phyloP scores from a whole-genome alignment of 1,140 invertebrate species.

The Gryon sp. region DNA sequence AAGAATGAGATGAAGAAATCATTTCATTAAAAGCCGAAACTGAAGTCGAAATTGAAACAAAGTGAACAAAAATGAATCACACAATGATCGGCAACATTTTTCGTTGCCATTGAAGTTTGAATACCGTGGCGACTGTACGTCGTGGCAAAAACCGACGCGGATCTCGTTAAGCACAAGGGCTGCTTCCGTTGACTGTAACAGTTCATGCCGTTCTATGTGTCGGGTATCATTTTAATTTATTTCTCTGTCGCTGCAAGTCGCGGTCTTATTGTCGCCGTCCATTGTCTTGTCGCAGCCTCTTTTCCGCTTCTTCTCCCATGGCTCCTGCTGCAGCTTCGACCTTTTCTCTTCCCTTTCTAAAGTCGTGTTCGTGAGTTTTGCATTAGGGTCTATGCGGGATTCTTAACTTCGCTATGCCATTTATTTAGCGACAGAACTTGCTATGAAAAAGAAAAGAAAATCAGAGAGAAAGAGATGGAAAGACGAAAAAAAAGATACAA shows the following conservation, averaged over 20 bases:
- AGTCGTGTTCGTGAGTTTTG: slow-evolving; percentile 14
- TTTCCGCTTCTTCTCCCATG: slow-evolving; percentile 28
- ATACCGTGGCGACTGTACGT: slow-evolving; percentile 4
- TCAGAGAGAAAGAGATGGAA: too few relatives aligned
- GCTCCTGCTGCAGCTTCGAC: slow-evolving; percentile 36
- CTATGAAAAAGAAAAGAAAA: slow-evolving; percentile 35
- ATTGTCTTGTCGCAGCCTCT: slow-evolving; percentile 71
- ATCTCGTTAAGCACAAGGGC: slow-evolving; percentile 36
- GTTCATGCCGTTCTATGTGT: slow-evolving; percentile 13
- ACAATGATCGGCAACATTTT: too few relatives aligned
- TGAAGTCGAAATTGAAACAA: too few relatives aligned
- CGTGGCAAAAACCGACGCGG: not conserved
- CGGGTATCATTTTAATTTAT: slow-evolving; percentile 71
- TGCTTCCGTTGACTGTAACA: slow-evolving; percentile 31
- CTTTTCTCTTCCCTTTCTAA: slow-evolving; percentile 39
- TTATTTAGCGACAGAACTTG: slow-evolving; percentile 30
- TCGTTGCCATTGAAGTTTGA: slow-evolving; percentile 24
- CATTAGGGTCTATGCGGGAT: slow-evolving; percentile 33
- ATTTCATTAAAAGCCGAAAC: too few relatives aligned
- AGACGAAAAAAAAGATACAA: too few relatives aligned
- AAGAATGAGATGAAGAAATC: too few relatives aligned
- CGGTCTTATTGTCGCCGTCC: slow-evolving; percentile 70
- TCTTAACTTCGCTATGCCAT: slow-evolving; percentile 35
- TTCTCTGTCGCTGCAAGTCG: slow-evolving; percentile 57
- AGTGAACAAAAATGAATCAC: too few relatives aligned